phyloP scores from a whole-genome alignment of 2,888 invertebrate genomes.

The Ischnura elegans region DNA sequence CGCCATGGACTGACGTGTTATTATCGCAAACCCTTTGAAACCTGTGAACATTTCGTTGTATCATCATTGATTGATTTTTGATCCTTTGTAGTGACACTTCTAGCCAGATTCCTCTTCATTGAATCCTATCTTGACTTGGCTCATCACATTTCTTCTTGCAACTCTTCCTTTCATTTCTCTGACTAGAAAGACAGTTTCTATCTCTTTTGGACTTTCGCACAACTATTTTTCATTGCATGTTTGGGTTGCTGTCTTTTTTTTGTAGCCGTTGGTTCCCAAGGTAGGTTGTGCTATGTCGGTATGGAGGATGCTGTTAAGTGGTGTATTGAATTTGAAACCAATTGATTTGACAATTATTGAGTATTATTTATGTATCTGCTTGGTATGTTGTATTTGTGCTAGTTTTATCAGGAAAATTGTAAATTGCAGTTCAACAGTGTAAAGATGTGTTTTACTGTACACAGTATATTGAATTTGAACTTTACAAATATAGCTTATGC shows the following conservation, averaged over 20 bases:
- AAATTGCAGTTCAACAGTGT: background rate
- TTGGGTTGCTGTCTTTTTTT: background rate
- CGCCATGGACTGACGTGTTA: background rate
- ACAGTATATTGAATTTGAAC: too few species aligned
- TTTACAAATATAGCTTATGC: too few species aligned
- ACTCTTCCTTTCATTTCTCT: background rate
- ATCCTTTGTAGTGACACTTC: background rate
- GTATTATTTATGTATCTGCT: background rate
- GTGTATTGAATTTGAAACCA: background rate
- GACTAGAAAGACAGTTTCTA: background rate
- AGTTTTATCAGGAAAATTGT: background rate
- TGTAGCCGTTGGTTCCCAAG: background rate
- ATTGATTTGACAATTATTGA: background rate
- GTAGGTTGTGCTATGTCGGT: background rate
- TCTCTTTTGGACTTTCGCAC: background rate
- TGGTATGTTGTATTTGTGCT: background rate
- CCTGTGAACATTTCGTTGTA: background rate
- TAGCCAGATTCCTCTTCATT: background rate
- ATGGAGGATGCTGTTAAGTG: background rate
- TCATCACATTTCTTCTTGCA: background rate
- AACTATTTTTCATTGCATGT: background rate
- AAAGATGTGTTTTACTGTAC: background rate
- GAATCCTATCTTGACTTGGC: background rate
- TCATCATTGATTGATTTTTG: background rate
- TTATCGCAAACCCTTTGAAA: background rate